Percentiles rank a stretch among this genome's conserved stretches.
Evolutionary conservation across 2,797 vertebrate species (phyloP).

Genomic region (Meriones psammophilus): DNA sequence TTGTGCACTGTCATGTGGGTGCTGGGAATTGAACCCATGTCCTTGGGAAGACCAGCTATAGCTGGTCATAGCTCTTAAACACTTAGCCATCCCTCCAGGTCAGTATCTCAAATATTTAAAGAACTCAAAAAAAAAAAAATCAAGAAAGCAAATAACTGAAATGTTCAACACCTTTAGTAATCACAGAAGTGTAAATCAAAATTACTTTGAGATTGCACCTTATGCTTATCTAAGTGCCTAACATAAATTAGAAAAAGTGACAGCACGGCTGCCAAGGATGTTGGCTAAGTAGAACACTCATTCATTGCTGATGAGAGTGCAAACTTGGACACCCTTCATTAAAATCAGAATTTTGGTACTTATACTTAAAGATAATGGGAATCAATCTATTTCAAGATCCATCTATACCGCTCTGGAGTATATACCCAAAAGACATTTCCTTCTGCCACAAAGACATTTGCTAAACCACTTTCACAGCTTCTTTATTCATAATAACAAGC

Average conservation of each 20-base stretch:
- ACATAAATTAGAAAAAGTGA: neutral
- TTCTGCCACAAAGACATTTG: neutral
- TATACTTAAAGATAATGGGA: neutral
- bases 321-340: neutral
- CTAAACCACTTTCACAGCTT: neutral
- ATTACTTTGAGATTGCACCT: neutral
- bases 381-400: neutral
- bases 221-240: neutral
- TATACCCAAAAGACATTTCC: neutral
- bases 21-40: too few species aligned
- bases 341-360: neutral
- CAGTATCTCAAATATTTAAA: too few species aligned
- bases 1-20: too few species aligned
- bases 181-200: neutral
- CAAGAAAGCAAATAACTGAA: too few species aligned
- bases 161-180: too few species aligned
- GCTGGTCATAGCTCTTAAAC: too few species aligned
- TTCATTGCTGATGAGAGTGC: neutral
- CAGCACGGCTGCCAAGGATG: neutral
- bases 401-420: neutral
- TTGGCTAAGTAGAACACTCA: neutral
- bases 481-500: neutral
- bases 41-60: too few species aligned
- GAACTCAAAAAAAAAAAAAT: too few species aligned
- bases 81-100: too few species aligned